phyloP scores from a whole-genome alignment of 2,888 invertebrate genomes.

The Drosophila nr. medialis region DNA sequence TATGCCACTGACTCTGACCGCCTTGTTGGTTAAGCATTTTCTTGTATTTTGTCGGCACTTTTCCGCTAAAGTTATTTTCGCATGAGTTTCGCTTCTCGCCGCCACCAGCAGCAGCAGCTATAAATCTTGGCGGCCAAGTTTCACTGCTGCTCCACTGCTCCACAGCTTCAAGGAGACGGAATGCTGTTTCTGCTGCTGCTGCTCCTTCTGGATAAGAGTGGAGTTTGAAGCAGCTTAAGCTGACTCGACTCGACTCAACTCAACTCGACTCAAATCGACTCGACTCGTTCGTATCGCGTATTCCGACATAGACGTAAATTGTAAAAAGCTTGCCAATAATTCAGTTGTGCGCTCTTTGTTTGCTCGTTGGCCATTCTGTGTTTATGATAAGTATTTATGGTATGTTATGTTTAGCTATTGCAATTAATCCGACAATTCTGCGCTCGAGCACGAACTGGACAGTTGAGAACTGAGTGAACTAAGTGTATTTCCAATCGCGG shows the following conservation, averaged over 20 bases:
- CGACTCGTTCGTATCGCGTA: neutral
- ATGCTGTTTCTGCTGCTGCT: conserved; percentile 12
- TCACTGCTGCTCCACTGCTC: conserved; percentile 37
- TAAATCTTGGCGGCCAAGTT: conserved; percentile 67
- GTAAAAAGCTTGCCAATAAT: conserved; percentile 65
- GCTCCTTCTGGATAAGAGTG: conserved; percentile 14
- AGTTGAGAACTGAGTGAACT: conserved; percentile 11
- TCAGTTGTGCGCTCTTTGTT: conserved; percentile 46
- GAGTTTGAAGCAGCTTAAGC: conserved; percentile 61
- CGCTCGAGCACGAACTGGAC: conserved; percentile 51
- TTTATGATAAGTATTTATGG: conserved; percentile 43
- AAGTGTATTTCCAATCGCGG: conserved; percentile 1
- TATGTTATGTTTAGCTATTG: conserved; percentile 20
- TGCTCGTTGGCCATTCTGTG: conserved; percentile 5
- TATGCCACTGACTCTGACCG: conserved; percentile 42
- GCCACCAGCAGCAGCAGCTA: conserved; percentile 39
- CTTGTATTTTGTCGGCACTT: conserved; percentile 78
- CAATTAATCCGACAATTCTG: conserved; percentile 70
- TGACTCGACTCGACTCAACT: conserved; percentile 14
- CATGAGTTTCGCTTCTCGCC: conserved; percentile 51
- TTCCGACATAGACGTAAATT: conserved; percentile 32
- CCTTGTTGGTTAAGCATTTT: conserved; percentile 74
- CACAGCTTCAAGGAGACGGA: conserved; percentile 15
- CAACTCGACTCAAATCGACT: neutral
- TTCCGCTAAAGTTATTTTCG: conserved; percentile 80